Evolutionary conservation across 2,888 invertebrate species (phyloP).

Genomic region (Drosophila planitibia): DNA sequence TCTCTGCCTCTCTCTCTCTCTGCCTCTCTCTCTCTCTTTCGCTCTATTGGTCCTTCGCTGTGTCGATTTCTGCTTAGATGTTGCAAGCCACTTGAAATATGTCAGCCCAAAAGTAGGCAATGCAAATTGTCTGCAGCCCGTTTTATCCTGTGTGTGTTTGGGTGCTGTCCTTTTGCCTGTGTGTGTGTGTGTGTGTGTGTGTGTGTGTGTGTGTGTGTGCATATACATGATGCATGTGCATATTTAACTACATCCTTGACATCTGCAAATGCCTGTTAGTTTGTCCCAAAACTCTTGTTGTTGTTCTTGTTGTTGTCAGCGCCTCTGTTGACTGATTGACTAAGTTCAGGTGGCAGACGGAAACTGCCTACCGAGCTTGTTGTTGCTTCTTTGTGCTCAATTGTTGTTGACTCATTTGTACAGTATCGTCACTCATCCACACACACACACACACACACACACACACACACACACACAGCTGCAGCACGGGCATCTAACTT

Average conservation of each 20-base stretch:
- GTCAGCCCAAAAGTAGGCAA: conserved; percentile 61
- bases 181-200: neutral
- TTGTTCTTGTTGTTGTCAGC: conserved; percentile 31
- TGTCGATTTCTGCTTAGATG: conserved; percentile 8
- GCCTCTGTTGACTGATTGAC: conserved; percentile 72
- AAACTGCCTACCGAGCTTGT: conserved; percentile 42
- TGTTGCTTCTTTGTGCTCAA: conserved; percentile 37
- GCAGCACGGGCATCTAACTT: conserved; percentile 58
- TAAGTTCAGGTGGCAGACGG: conserved; percentile 65
- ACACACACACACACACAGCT: conserved; percentile 15
- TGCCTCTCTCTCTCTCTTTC: neutral
- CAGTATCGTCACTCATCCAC: conserved; percentile 39
- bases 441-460: conserved; percentile 13
- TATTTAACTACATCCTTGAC: conserved; percentile 61
- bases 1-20: neutral
- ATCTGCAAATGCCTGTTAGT: conserved; percentile 51
- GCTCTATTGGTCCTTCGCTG: neutral
- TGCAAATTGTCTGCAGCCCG: conserved; percentile 37
- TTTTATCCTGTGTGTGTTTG: neutral
- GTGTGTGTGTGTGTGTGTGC: conserved; percentile 2
- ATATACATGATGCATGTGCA: conserved; percentile 52
- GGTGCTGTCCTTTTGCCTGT: neutral
- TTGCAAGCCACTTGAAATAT: conserved; percentile 16
- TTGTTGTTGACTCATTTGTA: conserved; percentile 56
- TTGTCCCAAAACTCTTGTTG: conserved; percentile 10